Evolutionary conservation across 1,140 invertebrate genomes (phyloP), one percentile per base, ranked within the genome.

Genomic region (Calliopsis andreniformis): DNA sequence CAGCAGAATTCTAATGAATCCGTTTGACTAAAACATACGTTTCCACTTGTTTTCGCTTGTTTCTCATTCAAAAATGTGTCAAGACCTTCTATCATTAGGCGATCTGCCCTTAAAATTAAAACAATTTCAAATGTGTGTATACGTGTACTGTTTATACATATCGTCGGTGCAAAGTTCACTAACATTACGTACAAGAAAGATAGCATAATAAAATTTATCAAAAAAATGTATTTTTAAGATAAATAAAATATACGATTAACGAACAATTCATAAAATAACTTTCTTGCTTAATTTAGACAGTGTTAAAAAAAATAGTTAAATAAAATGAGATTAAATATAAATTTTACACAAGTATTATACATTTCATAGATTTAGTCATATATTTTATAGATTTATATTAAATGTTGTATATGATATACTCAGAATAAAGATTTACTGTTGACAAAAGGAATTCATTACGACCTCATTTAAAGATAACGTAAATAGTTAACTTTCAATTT

Each of bases 161-260:
- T 18, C 12, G 1, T 18, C 20, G 12, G 55, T n/a, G 10, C 45
- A 78, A 80, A 80, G 78, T 71, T 39, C 68, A 72, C 10, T n/a
- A 6, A 1, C 25, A 1, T 61, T 61, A 62, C 8, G 25, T 76
- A 28, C 47, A 56, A 10, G 10, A 20, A 20, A 20, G 8, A 63
- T 30, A 39, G 3, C 42, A 18, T 14, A 39, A 42, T 20, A 28
- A 3, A 16, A 55, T 53, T 32, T 0, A 3, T 61, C 56, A 63
- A 39, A 3, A 10, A 18, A 43, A 10, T 8, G 20, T 14, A 53
- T 32, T n/a, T n/a, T n/a, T n/a, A n/a, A n/a, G n/a, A 59, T 18
- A 28, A 1, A 20, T 10, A 76, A 18, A 49, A 12, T 20, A 28
- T 42, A 39, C 10, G 30, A 51, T 20, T 1, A 23, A 20, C 20